Conservation (phyloP, 1,140 invertebrate genomes). For the Archivesica marissinica region DNA sequence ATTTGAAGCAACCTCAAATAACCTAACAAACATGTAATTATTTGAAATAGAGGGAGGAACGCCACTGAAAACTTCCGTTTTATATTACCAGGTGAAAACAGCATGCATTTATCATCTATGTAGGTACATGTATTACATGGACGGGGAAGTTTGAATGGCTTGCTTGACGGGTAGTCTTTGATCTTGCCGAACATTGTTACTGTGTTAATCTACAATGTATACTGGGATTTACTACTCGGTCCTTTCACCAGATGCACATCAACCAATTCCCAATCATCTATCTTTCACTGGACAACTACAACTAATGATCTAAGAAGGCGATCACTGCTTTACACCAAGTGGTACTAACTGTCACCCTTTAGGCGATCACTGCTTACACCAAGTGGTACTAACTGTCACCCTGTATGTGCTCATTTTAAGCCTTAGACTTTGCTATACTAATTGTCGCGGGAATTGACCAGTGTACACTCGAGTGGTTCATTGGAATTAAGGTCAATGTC, state of each 20-base stretch:
- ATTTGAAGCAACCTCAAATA: constrained; percentile 35
- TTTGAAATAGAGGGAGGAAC: constrained; percentile 46
- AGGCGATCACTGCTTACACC: background rate
- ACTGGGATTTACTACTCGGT: background rate
- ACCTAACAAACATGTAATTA: constrained; percentile 24
- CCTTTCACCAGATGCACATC: background rate
- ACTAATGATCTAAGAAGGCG: background rate
- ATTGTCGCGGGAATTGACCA: constrained; percentile 10
- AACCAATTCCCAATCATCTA: background rate
- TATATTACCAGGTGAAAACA: constrained; percentile 53
- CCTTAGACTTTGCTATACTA: background rate
- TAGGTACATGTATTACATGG: constrained; percentile 50
- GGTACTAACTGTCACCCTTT: background rate
- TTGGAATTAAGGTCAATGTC: background rate
- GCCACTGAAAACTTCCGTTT: constrained; percentile 13
- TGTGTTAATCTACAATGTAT: background rate
- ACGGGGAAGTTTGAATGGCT: background rate
- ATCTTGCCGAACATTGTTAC: constrained; percentile 18
- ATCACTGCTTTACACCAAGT: constrained; percentile 4
- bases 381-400: background rate
- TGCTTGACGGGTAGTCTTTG: constrained; percentile 12
- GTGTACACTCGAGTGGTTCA: background rate
- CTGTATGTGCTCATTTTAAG: background rate
- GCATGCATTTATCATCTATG: constrained; percentile 17
- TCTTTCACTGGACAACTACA: background rate